Evolutionary conservation across 2,113 vertebrate genomes (phyloP).

Genomic region (Caranx ignobilis): DNA sequence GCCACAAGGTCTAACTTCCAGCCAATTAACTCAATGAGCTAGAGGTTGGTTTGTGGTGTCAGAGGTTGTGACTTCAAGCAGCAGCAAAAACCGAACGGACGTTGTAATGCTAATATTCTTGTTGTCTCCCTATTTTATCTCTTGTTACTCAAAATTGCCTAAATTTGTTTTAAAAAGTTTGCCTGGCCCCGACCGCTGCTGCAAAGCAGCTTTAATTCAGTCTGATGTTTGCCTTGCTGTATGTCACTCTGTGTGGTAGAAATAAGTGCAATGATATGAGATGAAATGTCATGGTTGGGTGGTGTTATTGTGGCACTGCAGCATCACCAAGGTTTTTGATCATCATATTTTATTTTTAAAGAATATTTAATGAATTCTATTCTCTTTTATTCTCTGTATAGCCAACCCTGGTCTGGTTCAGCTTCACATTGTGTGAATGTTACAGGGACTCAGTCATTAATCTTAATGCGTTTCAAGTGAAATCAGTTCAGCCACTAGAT

Average conservation of each 20-base stretch:
- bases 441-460: conserved; percentile 53
- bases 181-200: too few species aligned
- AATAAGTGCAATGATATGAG: too few species aligned
- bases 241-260: too few species aligned
- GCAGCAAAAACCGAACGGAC: too few species aligned
- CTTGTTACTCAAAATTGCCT: too few species aligned
- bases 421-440: conserved; percentile 6
- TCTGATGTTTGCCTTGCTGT: neutral
- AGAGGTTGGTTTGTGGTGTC: too few species aligned
- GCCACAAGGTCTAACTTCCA: too few species aligned
- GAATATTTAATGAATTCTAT: neutral
- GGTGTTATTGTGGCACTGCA: neutral
- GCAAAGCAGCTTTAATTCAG: neutral
- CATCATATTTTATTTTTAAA: neutral
- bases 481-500: conserved; percentile 73
- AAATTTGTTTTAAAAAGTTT: too few species aligned
- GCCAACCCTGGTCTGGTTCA: neutral
- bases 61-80: too few species aligned
- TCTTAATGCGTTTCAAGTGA: conserved; percentile 56
- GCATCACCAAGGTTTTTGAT: neutral
- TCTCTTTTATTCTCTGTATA: conserved; percentile 1
- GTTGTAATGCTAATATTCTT: too few species aligned
- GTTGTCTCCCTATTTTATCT: too few species aligned
- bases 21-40: too few species aligned
- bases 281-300: neutral